These are phyloP conservation scores for Oxycera nigricornis DNA, from an alignment of 2,888 invertebrate species.

Conservation along the genomic window DNA sequence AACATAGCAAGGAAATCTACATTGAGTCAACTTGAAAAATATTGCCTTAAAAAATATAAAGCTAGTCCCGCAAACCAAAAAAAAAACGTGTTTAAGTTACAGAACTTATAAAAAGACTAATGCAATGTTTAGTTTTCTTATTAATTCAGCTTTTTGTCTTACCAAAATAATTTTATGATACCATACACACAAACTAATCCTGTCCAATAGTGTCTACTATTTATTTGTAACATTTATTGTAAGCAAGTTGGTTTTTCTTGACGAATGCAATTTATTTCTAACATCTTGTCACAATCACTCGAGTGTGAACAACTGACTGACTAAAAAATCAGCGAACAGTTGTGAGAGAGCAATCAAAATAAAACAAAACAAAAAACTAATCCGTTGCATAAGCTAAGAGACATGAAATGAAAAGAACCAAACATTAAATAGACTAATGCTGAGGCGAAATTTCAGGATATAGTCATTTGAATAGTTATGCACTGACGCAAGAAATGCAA, in stretches of 20 bases:
- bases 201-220: background rate
- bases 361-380: conserved; percentile 1
- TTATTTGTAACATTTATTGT: conserved; percentile 12
- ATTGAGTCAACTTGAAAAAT: background rate
- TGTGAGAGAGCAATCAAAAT: background rate
- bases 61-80: conserved; percentile 36
- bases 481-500: conserved; percentile 46
- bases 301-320: background rate
- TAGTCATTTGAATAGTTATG: conserved; percentile 47
- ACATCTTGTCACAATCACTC: conserved; percentile 4
- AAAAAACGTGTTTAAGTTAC: background rate
- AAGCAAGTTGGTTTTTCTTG: background rate
- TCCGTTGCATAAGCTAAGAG: background rate
- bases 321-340: background rate
- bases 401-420: background rate
- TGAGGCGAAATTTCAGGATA: conserved; percentile 50
- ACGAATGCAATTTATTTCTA: conserved; percentile 15
- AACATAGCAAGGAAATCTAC: background rate
- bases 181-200: background rate
- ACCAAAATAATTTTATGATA: background rate
- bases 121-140: conserved; percentile 7
- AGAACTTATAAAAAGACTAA: background rate
- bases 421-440: conserved; percentile 41
- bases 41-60: background rate
- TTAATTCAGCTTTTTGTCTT: background rate